Evolutionary conservation across 1,140 invertebrate species (phyloP).

Genomic region (Lutraria rhynchaena): DNA sequence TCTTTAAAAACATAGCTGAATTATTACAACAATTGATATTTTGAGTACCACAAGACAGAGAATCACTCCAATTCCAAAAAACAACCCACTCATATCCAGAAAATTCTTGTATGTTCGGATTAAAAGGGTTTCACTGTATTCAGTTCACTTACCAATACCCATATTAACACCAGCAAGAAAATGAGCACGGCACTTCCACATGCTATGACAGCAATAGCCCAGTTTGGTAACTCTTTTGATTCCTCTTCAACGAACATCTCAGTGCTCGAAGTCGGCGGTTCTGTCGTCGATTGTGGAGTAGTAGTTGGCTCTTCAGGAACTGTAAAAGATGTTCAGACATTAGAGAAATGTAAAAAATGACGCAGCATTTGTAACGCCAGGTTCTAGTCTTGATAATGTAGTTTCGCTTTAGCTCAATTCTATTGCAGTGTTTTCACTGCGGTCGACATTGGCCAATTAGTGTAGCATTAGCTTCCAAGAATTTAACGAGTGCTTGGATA

Average conservation of each 20-base stretch:
- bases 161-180: slow-evolving; percentile 53
- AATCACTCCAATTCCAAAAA: no score
- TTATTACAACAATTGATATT: no score
- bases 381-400: neutral
- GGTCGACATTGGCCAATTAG: no score
- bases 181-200: slow-evolving; percentile 55
- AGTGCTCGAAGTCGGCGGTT: slow-evolving; percentile 16
- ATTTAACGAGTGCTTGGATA: no score
- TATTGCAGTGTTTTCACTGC: no score
- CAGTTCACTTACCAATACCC: slow-evolving; percentile 58
- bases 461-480: no score
- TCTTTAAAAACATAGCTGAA: no score
- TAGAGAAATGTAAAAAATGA: neutral
- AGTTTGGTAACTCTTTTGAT: slow-evolving; percentile 52
- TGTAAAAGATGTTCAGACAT: no score
- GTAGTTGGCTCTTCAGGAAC: neutral
- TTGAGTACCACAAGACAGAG: no score
- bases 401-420: neutral
- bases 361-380: neutral
- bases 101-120: no score
- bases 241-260: neutral
- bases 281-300: slow-evolving; percentile 9
- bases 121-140: no score
- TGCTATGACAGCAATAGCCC: slow-evolving; percentile 61
- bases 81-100: no score